Conservation (phyloP, 2,888 invertebrate genomes). For the Drosophila multiciliata region DNA sequence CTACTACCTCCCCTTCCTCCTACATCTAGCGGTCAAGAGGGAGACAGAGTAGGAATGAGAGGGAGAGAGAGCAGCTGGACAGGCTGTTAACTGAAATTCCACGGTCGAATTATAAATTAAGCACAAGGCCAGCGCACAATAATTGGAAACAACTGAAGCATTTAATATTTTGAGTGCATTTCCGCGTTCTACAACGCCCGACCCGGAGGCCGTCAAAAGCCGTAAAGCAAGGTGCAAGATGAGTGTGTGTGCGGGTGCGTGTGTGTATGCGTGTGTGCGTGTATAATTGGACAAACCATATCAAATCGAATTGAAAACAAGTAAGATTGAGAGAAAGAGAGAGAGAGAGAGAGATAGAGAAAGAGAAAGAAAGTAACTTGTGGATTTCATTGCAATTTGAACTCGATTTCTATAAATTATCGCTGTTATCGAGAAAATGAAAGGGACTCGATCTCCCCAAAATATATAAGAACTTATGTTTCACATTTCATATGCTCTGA, state of each 20-base stretch:
- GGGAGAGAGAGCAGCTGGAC: conserved; percentile 23
- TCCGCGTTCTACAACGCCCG: conserved; percentile 63
- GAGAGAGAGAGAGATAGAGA: neutral
- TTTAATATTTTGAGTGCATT: conserved; percentile 83
- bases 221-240: conserved; percentile 23
- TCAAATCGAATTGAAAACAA: conserved; percentile 37
- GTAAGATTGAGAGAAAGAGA: neutral
- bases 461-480: neutral
- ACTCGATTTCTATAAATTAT: neutral
- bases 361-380: neutral
- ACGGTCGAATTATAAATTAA: conserved; percentile 71
- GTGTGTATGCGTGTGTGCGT: neutral
- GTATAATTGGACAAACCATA: conserved; percentile 4
- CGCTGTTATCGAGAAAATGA: neutral
- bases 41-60: neutral
- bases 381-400: neutral
- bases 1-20: neutral
- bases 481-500: neutral
- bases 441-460: neutral
- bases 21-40: neutral
- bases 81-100: conserved; percentile 10
- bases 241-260: neutral
- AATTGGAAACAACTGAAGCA: conserved; percentile 79
- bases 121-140: conserved; percentile 64
- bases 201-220: neutral